phyloP scores from a whole-genome alignment of 2,888 invertebrate species.

The Drosophila villosipedis region DNA sequence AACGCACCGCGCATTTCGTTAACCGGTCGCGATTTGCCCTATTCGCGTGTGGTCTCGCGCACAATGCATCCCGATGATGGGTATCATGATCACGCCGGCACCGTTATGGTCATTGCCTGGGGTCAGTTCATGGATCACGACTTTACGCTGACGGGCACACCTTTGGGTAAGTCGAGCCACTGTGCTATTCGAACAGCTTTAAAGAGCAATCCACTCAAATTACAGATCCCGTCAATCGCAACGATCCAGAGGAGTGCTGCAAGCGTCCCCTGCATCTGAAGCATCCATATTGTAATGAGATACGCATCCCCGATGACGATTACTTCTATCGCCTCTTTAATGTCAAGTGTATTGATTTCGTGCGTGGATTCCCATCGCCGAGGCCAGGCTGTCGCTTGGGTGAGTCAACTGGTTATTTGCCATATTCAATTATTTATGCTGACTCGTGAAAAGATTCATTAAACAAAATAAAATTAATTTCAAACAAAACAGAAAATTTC shows the following conservation, averaged over 20 bases:
- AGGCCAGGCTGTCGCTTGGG: conserved; percentile 94
- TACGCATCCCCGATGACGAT: conserved; percentile 94
- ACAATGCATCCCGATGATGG: conserved; percentile 97
- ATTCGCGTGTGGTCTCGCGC: conserved; percentile 93
- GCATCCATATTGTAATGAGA: conserved; percentile 96
- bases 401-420: conserved; percentile 82
- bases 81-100: conserved; percentile 96
- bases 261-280: conserved; percentile 92
- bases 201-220: neutral
- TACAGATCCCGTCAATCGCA: conserved; percentile 92
- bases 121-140: conserved; percentile 98
- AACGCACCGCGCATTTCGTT: conserved; percentile 92
- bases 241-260: conserved; percentile 96
- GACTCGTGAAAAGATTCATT: neutral
- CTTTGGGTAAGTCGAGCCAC: conserved; percentile 88
- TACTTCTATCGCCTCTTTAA: conserved; percentile 94
- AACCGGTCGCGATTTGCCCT: conserved; percentile 91
- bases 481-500: neutral
- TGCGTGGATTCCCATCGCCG: conserved; percentile 94
- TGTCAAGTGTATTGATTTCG: conserved; percentile 95
- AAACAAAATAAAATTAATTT: neutral
- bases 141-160: conserved; percentile 94
- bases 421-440: neutral
- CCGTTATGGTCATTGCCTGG: conserved; percentile 96
- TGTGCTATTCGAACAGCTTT: neutral